Evolutionary conservation across 2,888 invertebrate genomes (phyloP).

Genomic region (Schizotus pectinicornis): DNA sequence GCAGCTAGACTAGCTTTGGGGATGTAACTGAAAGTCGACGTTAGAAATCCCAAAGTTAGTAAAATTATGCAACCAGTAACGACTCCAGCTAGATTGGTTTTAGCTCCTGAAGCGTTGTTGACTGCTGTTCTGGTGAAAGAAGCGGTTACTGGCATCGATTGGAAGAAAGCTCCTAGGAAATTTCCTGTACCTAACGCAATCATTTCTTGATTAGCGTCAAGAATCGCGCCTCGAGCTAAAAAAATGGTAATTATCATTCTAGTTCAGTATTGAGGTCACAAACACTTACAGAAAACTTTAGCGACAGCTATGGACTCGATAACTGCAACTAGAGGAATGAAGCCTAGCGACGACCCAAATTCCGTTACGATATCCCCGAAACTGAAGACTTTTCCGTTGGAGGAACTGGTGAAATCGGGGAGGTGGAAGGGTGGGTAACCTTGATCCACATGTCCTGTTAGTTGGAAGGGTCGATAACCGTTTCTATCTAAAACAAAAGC

Average conservation of each 20-base stretch:
- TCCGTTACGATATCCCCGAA: conserved; percentile 69
- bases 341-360: conserved; percentile 67
- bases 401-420: conserved; percentile 71
- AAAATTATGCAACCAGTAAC: conserved; percentile 80
- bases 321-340: conserved; percentile 74
- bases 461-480: not conserved
- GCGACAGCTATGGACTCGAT: conserved; percentile 78
- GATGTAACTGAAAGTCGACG: conserved; percentile 82
- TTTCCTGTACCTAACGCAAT: conserved; percentile 79
- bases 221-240: conserved; percentile 68
- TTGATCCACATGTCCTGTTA: conserved; percentile 65
- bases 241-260: not conserved
- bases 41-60: conserved; percentile 77
- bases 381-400: conserved; percentile 62
- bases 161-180: conserved; percentile 78
- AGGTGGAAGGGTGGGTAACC: conserved; percentile 73
- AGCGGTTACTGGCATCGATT: conserved; percentile 86
- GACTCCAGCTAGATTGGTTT: conserved; percentile 75
- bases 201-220: conserved; percentile 84
- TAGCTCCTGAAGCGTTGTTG: conserved; percentile 88
- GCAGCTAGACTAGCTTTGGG: conserved; percentile 85
- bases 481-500: conserved; percentile 63
- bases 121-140: conserved; percentile 89
- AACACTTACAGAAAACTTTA: conserved; percentile 72
- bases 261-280: not conserved